Conservation (phyloP, 2,797 vertebrate species). For the Tympanoctomys barrerae region DNA sequence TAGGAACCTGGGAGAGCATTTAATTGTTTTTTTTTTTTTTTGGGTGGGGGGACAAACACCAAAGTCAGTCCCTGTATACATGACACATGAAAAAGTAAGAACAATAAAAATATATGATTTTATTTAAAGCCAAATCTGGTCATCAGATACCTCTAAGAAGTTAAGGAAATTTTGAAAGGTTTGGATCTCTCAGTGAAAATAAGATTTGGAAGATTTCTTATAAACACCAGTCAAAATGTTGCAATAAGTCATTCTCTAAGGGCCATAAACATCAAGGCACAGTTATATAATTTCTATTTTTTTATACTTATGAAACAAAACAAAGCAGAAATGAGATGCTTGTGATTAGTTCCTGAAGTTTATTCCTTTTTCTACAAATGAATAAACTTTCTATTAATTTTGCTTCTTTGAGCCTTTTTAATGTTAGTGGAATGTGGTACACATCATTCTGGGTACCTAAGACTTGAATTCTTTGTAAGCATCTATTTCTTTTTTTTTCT, state of each 20-base stretch:
- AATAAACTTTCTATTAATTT: no score
- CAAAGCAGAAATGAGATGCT: background rate
- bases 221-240: conserved; percentile 54
- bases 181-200: conserved; percentile 62
- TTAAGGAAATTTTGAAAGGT: conserved; percentile 57
- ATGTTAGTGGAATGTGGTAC: background rate
- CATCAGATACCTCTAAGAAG: conserved; percentile 55
- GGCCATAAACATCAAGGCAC: background rate
- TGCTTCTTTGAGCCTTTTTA: background rate
- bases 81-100: conserved; percentile 31
- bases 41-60: background rate
- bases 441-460: background rate
- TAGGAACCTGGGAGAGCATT: background rate
- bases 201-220: conserved; percentile 51
- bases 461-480: background rate
- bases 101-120: conserved; percentile 51
- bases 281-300: conserved; percentile 34
- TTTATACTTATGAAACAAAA: conserved; percentile 53
- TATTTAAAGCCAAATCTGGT: conserved; percentile 51
- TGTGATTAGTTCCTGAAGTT: background rate
- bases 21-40: background rate
- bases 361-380: background rate
- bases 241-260: conserved; percentile 39
- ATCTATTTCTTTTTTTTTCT: no score
- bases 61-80: background rate